Base-by-base conservation (phyloP, 2,797 vertebrate species). In the Rhabdomys pumilio region DNA sequence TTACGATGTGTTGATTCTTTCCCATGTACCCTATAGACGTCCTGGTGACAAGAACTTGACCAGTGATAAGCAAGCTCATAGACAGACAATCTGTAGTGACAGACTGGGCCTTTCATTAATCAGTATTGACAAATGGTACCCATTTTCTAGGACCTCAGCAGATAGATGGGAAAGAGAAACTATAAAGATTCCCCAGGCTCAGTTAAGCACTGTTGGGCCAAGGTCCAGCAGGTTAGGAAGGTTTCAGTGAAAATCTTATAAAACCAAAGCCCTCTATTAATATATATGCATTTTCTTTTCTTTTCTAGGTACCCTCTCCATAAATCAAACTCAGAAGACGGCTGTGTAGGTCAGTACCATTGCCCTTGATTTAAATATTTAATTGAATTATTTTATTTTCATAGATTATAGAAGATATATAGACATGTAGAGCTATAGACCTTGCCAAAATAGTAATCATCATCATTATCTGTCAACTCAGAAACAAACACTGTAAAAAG, bases 251-350 rank as follows among this genome's bases (percentile, higher is more conserved):
- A 90, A n/a, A 38, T 55, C 44, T 6, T 4, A 0, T 3, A 1
- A 73, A 93, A n/a, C 41, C 12, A 24, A 53, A 26, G 50, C 55
- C 73, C 44, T 76, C 47, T 38, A 3, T 47, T 98, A 97, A 63
- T 97, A 96, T 96, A 79, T 97, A 95, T 96, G 81, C 90, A 83
- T 93, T 92, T 82, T 97, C n/a, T 95, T 97, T 80, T 97, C 92
- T 94, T 97, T 55, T 31, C 92, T 95, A 99, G 99, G 98, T 98
- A 99, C 94, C 98, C 99, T 41, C 98, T 99, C 98, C 99, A 99
- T 98, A 99, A 99, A 98, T 99, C 99, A 96, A 99, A 99, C 98
- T 99, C 99, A 1, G 99, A 99, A 98, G 99, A 99, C 96, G 98
- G 99, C 96, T 99, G 99, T 97, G 99, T 99, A 98, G 99, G 99